Evolutionary conservation across 2,888 invertebrate species (phyloP), one percentile per base, ranked within the genome.

Genomic region (Troglohyphantes excavatus): DNA sequence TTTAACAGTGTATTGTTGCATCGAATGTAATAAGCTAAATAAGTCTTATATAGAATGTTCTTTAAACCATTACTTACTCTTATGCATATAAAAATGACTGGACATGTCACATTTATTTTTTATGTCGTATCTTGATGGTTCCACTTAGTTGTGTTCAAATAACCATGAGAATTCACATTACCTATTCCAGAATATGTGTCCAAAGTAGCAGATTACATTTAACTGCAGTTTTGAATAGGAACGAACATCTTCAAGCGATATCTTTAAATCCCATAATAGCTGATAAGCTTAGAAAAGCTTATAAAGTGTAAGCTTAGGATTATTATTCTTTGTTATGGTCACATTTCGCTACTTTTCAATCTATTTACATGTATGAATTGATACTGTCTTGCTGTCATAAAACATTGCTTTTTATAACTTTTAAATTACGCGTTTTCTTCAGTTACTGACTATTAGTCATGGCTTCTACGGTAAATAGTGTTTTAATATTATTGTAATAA

Each of bases 261-360:
- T 53, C 53, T 53, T 53, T n/a, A 53, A 53, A 53, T 53, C 53
- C 53, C 53, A 7, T 53, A 53, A 53, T 53, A n/a, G n/a, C 53
- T 53, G 53, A 53, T 53, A 53, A 53, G 53, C n/a, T 53, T 53
- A 17, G 17, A 46, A 46, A 46, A 46, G 46, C 2, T 53, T 53
- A 53, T n/a, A n/a, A 13, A 39, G 17, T 53, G 13, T 53, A 53
- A n/a, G 13, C n/a, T n/a, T 53, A n/a, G n/a, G 53, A 53, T 53
- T 53, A 53, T 53, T 53, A 53, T n/a, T 33, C 33, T 33, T 53
- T 53, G 53, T 53, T 53, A 17, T n/a, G 53, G 53, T 53, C 53
- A 53, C 53, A 53, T 53, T 53, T 53, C n/a, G 17, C n/a, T 53
- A 53, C 53, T n/a, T 39, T 53, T 53, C 53, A 53, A 53, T 53